A percentile compares a stretch with the other conserved stretches of the same genome.
Conservation (phyloP, 2,113 vertebrate genomes). For the Hymenochirus boettgeri region DNA sequence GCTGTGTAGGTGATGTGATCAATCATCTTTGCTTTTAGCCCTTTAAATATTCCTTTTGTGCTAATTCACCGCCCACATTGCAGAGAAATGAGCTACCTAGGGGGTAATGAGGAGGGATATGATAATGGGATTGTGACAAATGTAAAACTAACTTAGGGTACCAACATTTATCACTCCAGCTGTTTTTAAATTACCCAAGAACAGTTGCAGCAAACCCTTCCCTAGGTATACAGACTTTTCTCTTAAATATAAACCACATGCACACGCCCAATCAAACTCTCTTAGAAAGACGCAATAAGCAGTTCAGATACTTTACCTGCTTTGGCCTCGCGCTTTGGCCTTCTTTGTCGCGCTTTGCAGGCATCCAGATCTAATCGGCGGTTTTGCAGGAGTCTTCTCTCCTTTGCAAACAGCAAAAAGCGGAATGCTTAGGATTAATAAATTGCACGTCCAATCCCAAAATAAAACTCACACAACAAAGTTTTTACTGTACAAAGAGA, state of each 20-base stretch:
- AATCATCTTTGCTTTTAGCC: not conserved
- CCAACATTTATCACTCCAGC: no score
- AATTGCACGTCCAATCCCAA: no score
- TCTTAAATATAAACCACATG: not conserved
- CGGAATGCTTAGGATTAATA: no score
- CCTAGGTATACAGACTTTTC: not conserved
- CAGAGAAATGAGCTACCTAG: no score
- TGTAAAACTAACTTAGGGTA: not conserved
- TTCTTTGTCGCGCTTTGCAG: conserved; percentile 90
- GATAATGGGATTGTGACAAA: not conserved
- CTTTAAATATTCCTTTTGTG: not conserved
- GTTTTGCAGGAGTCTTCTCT: conserved; percentile 85
- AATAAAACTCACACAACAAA: no score
- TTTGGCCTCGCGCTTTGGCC: conserved; percentile 92
- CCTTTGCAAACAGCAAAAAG: conserved; percentile 63
- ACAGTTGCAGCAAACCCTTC: no score
- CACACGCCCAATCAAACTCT: not conserved
- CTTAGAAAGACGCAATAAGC: no score
- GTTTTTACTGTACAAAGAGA: no score
- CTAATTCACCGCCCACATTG: not conserved
- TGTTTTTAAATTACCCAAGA: no score
- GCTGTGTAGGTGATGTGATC: not conserved
- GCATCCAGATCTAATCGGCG: conserved; percentile 88
- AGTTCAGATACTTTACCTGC: conserved; percentile 71
- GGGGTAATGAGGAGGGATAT: not conserved